A percentile compares a stretch with the other conserved stretches of the same genome.
These are phyloP conservation scores for Polydrusus tereticollis DNA, from an alignment of 2,888 invertebrate genomes.

Conservation along the genomic window DNA sequence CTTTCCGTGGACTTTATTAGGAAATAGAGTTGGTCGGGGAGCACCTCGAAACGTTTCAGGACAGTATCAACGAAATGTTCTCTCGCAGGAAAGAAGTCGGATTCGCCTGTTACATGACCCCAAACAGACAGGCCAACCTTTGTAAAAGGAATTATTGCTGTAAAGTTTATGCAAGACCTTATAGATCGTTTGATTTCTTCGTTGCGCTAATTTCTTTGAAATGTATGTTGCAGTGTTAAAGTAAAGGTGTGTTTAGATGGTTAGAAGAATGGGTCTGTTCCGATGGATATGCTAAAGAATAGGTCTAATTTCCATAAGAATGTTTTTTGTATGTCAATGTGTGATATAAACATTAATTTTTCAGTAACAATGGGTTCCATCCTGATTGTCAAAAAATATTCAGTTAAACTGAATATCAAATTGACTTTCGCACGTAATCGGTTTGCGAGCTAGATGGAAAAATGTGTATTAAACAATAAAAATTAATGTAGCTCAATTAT, in stretches of 20 bases:
- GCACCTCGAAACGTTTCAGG: not conserved
- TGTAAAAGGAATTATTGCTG: not conserved
- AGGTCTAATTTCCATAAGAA: not conserved
- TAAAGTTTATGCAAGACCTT: not conserved
- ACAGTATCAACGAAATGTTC: not conserved
- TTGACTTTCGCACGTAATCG: no score
- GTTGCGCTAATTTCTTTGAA: slow-evolving; percentile 9
- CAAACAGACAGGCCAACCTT: not conserved
- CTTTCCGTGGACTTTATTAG: not conserved
- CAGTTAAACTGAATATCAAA: no score
- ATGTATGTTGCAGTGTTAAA: not conserved
- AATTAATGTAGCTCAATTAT: no score
- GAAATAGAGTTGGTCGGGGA: not conserved
- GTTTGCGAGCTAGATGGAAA: no score
- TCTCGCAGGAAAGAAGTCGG: not conserved
- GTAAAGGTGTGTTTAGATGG: slow-evolving; percentile 3
- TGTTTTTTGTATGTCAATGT: not conserved
- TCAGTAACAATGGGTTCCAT: no score
- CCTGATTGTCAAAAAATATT: no score
- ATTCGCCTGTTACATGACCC: not conserved
- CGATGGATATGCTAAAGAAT: not conserved
- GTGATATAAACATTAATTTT: no score
- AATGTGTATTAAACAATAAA: no score
- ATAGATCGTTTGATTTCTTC: not conserved
- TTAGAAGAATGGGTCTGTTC: not conserved